A percentile compares a stretch with the other conserved stretches of the same genome.
These are phyloP conservation scores for Trichopoda pennipes DNA, from an alignment of 2,888 invertebrate genomes.

Conservation along the genomic window DNA sequence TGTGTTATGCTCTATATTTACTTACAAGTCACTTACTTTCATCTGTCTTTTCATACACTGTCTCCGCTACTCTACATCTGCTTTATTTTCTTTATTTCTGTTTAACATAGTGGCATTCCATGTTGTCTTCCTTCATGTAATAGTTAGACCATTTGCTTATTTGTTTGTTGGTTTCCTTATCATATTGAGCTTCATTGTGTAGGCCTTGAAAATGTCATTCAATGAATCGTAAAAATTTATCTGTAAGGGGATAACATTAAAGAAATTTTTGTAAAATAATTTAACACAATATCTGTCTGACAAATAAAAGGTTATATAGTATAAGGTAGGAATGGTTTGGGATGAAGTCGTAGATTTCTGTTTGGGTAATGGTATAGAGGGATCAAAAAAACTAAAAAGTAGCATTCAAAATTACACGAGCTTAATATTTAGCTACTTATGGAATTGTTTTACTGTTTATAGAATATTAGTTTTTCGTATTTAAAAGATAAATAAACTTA, in stretches of 20 bases:
- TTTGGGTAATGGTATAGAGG: too few relatives aligned
- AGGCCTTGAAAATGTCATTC: conserved; percentile 41
- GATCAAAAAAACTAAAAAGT: too few relatives aligned
- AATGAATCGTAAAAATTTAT: conserved; percentile 19
- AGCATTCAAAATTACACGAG: too few relatives aligned
- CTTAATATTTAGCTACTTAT: too few relatives aligned
- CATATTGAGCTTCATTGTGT: conserved; percentile 13
- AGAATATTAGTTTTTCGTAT: too few relatives aligned
- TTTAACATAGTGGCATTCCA: conserved; percentile 1
- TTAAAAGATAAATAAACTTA: too few relatives aligned
- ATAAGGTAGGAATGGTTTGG: too few relatives aligned
- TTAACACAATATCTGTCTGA: too few relatives aligned
- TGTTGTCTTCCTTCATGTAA: conserved; percentile 1
- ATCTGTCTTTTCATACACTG: conserved; percentile 41
- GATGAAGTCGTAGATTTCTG: too few relatives aligned
- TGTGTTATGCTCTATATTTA: conserved; percentile 41
- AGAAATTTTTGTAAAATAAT: background rate
- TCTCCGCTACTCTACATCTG: background rate
- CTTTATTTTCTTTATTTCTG: background rate
- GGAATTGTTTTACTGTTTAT: too few relatives aligned
- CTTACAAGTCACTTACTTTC: conserved; percentile 61
- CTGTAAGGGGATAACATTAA: background rate
- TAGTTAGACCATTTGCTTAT: conserved; percentile 5
- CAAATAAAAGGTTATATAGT: too few relatives aligned
- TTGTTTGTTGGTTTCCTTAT: conserved; percentile 32